A percentile compares a stretch with the other conserved stretches of the same genome.
Conservation (phyloP, 2,888 invertebrate species). For the Mesoligia furuncula region DNA sequence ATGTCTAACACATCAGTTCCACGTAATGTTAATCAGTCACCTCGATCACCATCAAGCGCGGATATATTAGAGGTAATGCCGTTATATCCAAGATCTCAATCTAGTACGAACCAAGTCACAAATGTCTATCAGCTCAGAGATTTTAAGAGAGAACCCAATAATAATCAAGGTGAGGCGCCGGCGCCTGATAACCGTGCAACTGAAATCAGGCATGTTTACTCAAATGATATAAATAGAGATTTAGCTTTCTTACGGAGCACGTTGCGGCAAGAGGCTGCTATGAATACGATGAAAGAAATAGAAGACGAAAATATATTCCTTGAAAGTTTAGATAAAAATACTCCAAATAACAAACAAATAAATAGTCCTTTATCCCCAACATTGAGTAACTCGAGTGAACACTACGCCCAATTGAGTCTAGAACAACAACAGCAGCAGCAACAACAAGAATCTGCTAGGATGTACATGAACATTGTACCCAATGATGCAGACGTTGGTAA, state of each 20-base stretch:
- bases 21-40: slow-evolving; percentile 77
- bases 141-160: slow-evolving; percentile 89
- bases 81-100: slow-evolving; percentile 83
- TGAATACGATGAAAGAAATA: slow-evolving; percentile 83
- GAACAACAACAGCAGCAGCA: slow-evolving; percentile 75
- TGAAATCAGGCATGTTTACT: slow-evolving; percentile 81
- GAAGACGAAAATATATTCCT: slow-evolving; percentile 85
- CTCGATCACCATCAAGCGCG: slow-evolving; percentile 89
- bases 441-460: slow-evolving; percentile 73
- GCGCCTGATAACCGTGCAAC: slow-evolving; percentile 65
- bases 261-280: slow-evolving; percentile 79
- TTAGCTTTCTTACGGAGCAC: slow-evolving; percentile 84
- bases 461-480: slow-evolving; percentile 86
- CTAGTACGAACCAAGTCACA: slow-evolving; percentile 83
- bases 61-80: slow-evolving; percentile 90
- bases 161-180: slow-evolving; percentile 80
- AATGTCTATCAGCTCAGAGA: slow-evolving; percentile 90
- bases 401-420: slow-evolving; percentile 85
- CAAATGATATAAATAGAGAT: slow-evolving; percentile 86
- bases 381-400: slow-evolving; percentile 85
- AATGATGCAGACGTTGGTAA: slow-evolving; percentile 77
- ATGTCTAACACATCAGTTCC: slow-evolving; percentile 69
- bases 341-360: slow-evolving; percentile 63
- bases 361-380: slow-evolving; percentile 83
- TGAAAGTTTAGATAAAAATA: slow-evolving; percentile 80